These are phyloP conservation scores for Trachythela sp. DNA, from an alignment of 64 coral and sea anemone species.

Conservation along the genomic window DNA sequence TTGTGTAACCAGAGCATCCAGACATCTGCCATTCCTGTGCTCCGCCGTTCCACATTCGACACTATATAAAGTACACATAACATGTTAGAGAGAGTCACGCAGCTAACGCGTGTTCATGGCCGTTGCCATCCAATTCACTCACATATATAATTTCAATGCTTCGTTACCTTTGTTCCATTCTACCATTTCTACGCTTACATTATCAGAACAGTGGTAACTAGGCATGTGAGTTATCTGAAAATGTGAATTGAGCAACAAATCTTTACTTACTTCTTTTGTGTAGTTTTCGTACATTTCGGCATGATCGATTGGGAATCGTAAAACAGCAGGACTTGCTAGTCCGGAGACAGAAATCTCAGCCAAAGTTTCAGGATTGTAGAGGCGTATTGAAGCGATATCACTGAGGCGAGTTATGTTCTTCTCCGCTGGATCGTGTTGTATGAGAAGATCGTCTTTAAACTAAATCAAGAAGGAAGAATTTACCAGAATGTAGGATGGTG, in stretches of 20 bases:
- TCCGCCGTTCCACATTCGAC: neutral
- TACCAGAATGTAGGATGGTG: no score
- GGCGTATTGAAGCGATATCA: slow-evolving; percentile 54
- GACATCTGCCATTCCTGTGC: neutral
- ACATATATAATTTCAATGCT: no score
- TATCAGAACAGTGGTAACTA: no score
- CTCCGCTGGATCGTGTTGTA: neutral
- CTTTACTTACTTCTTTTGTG: neutral
- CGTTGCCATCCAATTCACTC: no score
- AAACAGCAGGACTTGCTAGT: slow-evolving; percentile 8
- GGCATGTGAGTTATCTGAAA: no score
- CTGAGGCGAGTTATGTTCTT: slow-evolving; percentile 41
- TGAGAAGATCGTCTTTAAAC: slow-evolving; percentile 52
- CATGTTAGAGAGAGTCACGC: neutral
- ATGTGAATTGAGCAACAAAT: neutral
- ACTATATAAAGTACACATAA: neutral
- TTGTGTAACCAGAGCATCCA: neutral
- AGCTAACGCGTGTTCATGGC: no score
- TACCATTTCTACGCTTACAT: no score
- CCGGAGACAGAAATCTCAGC: slow-evolving; percentile 27
- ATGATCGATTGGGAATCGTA: slow-evolving; percentile 48
- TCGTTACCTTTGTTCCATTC: no score
- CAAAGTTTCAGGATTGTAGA: slow-evolving; percentile 69
- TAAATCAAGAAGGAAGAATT: slow-evolving; percentile 18
- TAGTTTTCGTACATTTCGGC: neutral